phyloP scores from a whole-genome alignment of 2,113 vertebrate species.

The Parotia lawesii region DNA sequence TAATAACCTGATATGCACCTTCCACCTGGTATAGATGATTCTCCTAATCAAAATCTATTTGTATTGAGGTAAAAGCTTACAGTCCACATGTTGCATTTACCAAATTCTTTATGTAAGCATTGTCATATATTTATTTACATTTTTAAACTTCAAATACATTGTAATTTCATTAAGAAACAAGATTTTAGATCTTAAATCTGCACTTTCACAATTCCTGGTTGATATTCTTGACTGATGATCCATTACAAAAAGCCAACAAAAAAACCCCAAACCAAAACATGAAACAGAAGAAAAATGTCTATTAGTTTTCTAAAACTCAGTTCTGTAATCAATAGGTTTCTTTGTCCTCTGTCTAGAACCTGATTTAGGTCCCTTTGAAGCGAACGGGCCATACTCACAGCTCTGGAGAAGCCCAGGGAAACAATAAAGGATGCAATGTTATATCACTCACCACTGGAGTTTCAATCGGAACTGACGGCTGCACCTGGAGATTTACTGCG shows the following conservation, averaged over 20 bases:
- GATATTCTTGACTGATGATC: no score
- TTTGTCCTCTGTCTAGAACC: background rate
- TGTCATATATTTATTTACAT: background rate
- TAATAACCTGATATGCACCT: background rate
- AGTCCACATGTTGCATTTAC: background rate
- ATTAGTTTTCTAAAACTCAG: no score
- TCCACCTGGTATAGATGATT: background rate
- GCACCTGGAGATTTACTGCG: conserved; percentile 91
- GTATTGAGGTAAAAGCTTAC: background rate
- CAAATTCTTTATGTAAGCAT: rapidly evolving
- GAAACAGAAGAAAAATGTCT: no score
- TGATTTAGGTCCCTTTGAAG: background rate
- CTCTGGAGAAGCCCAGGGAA: background rate
- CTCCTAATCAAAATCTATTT: background rate
- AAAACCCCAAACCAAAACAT: no score
- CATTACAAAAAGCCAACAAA: no score
- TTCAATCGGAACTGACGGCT: conserved; percentile 73
- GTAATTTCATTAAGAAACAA: no score
- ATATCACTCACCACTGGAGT: conserved; percentile 78
- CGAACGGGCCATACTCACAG: background rate
- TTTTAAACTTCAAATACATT: background rate
- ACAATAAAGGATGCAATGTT: background rate
- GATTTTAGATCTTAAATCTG: no score
- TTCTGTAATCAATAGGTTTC: background rate
- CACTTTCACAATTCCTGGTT: no score